Evolutionary conservation across 1,140 invertebrate species (phyloP), one percentile per base, ranked within the genome.

Genomic region (Archivesica marissinica): DNA sequence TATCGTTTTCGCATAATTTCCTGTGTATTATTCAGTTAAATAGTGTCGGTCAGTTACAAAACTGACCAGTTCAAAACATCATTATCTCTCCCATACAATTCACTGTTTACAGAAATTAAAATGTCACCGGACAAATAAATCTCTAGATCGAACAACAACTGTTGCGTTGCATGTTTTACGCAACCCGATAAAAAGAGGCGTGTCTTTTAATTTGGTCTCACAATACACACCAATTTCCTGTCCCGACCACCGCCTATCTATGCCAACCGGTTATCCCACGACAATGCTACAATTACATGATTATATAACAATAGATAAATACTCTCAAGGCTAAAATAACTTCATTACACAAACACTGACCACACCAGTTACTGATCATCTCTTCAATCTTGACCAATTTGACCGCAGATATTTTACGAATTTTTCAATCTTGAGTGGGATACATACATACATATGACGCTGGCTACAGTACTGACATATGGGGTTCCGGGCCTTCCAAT

Each of bases 21-120:
- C 80, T 83, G 80, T 75, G 0, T n/a, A 44, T 83, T 75, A 56
- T 75, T 64, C 38, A 30, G 44, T 83, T 74, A 83, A 50, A 28
- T 33, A 28, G 52, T 30, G 25, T 39, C 52, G 70, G 80, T 47
- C 70, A 83, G 47, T 75, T 61, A 44, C 23, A 50, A 75, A 83
- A 61, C n/a, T 64, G 68, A 75, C 80, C 68, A 39, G 35, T 50
- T 54, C 30, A 59, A 66, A 79, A 74, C 52, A 75, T 72, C 80
- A 64, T 83, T 83, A 83, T 83, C 70, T 35, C 64, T 61, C 17
- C 70, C 35, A 59, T 75, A 61, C 23, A 75, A 74, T 50, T 54
- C 38, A 33, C 33, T 54, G 38, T 83, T 74, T 33, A 75, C 54
- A 74, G 33, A 83, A 83, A 83, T 83, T 75, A 83, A 83, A 83